These are phyloP conservation scores for Caloenas nicobarica DNA, from an alignment of 2,113 vertebrate genomes.

Conservation along the genomic window DNA sequence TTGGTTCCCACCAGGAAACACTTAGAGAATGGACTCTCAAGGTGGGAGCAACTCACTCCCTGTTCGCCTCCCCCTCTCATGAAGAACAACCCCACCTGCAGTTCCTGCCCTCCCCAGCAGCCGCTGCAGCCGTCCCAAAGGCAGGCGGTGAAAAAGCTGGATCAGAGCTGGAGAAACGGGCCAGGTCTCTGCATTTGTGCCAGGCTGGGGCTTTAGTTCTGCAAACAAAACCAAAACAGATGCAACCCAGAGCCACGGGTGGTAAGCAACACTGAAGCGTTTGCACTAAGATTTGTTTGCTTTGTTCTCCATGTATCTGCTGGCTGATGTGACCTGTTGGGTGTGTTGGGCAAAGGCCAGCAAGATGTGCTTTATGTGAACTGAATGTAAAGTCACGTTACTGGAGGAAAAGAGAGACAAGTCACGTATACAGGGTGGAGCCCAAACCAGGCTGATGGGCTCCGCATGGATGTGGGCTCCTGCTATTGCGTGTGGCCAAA, in stretches of 20 bases:
- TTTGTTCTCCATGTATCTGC: not conserved
- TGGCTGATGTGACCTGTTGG: not conserved
- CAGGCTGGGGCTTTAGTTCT: not conserved
- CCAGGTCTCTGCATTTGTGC: not conserved
- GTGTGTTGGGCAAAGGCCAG: not conserved
- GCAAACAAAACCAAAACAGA: not conserved
- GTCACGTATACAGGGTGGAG: not conserved
- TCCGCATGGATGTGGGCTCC: not conserved
- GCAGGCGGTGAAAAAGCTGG: not conserved
- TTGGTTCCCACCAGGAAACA: not conserved
- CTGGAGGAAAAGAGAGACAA: not conserved
- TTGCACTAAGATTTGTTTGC: not conserved
- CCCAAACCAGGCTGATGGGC: not conserved
- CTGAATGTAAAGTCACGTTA: not conserved
- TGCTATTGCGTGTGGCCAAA: not conserved
- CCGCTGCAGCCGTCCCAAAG: not conserved
- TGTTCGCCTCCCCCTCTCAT: not conserved
- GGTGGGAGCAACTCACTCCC: not conserved
- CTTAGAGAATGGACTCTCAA: not conserved
- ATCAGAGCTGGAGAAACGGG: not conserved
- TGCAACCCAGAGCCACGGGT: not conserved
- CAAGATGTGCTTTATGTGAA: not conserved
- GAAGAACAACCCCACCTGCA: not conserved
- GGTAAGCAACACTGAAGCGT: not conserved
- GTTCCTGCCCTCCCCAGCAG: not conserved